Conservation (phyloP, 2,888 invertebrate species). For the Eilema sororculum region DNA sequence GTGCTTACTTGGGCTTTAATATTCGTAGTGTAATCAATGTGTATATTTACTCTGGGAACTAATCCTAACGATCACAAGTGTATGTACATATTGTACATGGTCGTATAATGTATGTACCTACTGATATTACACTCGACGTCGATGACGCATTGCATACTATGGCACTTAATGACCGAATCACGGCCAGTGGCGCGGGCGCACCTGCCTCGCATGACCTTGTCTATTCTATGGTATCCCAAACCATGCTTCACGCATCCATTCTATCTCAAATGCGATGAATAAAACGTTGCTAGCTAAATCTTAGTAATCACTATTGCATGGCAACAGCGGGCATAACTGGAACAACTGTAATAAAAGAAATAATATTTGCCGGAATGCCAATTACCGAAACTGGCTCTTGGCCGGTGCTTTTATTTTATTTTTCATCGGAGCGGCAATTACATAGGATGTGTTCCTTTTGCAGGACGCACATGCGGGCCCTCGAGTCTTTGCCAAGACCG, state of each 20-base stretch:
- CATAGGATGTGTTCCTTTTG: constrained; percentile 24
- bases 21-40: constrained; percentile 1
- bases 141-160: constrained; percentile 22
- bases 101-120: constrained; percentile 17
- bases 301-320: background rate
- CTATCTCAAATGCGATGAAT: background rate
- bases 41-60: constrained; percentile 8
- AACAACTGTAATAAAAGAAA: background rate
- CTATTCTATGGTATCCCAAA: constrained; percentile 11
- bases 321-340: background rate
- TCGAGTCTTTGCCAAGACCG: constrained; percentile 10
- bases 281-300: background rate
- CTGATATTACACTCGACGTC: constrained; percentile 15
- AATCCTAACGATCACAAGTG: constrained; percentile 15
- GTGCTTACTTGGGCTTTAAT: background rate
- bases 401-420: background rate
- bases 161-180: constrained; percentile 16
- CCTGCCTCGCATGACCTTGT: constrained; percentile 22
- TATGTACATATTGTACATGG: constrained; percentile 10
- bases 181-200: constrained; percentile 22
- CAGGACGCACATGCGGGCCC: constrained; percentile 15
- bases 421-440: background rate
- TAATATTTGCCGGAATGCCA: background rate
- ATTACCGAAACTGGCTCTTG: background rate
- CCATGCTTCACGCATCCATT: constrained; percentile 12